Conservation (phyloP, 2,888 invertebrate species). For the Scaptomyza polygonia region DNA sequence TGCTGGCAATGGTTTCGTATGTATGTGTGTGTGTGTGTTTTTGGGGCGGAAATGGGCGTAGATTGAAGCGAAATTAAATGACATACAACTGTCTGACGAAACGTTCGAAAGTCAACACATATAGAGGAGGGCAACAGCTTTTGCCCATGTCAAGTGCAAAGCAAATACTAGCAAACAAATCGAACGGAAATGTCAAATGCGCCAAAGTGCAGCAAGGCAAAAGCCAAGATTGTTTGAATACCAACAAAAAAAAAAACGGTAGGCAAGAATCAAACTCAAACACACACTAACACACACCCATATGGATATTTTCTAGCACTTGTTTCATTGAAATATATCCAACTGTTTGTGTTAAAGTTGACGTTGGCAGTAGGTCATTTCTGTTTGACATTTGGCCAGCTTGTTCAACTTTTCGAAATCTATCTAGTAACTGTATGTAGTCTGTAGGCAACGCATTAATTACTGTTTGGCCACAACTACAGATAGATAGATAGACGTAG, state of each 20-base stretch:
- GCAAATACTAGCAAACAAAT: conserved; percentile 74
- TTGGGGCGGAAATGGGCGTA: conserved; percentile 50
- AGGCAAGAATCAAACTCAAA: conserved; percentile 31
- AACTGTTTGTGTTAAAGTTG: conserved; percentile 7
- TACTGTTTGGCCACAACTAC: conserved; percentile 64
- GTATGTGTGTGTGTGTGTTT: conserved; percentile 14
- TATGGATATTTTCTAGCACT: conserved; percentile 20
- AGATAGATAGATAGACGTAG: too few species aligned
- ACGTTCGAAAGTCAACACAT: conserved; percentile 19
- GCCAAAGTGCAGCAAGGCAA: conserved; percentile 69
- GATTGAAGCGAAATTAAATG: conserved; percentile 66
- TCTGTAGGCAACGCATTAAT: conserved; percentile 70
- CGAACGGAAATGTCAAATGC: conserved; percentile 80
- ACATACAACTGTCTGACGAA: conserved; percentile 50
- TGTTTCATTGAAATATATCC: conserved; percentile 38
- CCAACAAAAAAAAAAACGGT: conserved; percentile 31
- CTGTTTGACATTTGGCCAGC: conserved; percentile 32
- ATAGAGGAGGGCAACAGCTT: conserved; percentile 2
- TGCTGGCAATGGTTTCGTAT: conserved; percentile 24
- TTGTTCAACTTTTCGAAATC: conserved; percentile 18
- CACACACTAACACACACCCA: conserved; percentile 14
- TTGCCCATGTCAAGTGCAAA: conserved; percentile 45
- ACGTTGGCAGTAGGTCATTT: conserved; percentile 44
- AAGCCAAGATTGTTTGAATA: conserved; percentile 46
- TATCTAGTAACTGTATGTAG: conserved; percentile 6